Base-by-base conservation (phyloP, 1,140 invertebrate genomes). In the Drosophila nasuta region DNA sequence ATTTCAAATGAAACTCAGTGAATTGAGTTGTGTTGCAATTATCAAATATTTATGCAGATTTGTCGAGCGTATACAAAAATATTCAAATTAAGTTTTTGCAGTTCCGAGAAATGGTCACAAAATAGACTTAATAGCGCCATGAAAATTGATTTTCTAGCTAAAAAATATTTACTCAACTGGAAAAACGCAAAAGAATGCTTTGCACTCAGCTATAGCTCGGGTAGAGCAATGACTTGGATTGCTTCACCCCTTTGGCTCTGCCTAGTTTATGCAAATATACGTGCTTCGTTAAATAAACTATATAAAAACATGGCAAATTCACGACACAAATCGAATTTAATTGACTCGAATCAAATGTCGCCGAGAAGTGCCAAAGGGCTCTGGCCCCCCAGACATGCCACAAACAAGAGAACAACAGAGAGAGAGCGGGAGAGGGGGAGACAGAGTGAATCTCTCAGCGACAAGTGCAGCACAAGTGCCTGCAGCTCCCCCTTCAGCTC, bases 291-390 rank as follows among this genome's bases (percentile, higher is more conserved):
- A 76, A 79, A 60, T 71, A 70, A 82, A 86, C 82, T 76, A 79
- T 70, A 79, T 10, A 82, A 45, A 51, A 72, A 77, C n/a, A 59
- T 71, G 76, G 75, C 79, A 79, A 86, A 76, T 72, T 79, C 43
- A 82, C 38, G 80, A 65, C 58, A 77, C 80, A 87, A 87, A 87
- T 87, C 83, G 83, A 87, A 87, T 87, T 77, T 88, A 87, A 87
- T 87, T 87, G 83, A 88, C 69, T 63, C 65, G 51, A 88, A 83
- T 83, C 83, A 87, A 88, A 82, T 80, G 83, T 83, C 83, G 77
- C 56, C 51, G 28, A 54, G 77, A 52, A 78, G 63, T 78, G 77
- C 59, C 80, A 80, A 75, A 75, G 79, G 78, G 66, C 66, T 71
- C 48, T 54, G 33, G 63, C 65, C 75, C 33, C 33, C 54, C 38